Base-by-base conservation (phyloP, 2,888 invertebrate species). In the Thysanoteuthis rhombus region DNA sequence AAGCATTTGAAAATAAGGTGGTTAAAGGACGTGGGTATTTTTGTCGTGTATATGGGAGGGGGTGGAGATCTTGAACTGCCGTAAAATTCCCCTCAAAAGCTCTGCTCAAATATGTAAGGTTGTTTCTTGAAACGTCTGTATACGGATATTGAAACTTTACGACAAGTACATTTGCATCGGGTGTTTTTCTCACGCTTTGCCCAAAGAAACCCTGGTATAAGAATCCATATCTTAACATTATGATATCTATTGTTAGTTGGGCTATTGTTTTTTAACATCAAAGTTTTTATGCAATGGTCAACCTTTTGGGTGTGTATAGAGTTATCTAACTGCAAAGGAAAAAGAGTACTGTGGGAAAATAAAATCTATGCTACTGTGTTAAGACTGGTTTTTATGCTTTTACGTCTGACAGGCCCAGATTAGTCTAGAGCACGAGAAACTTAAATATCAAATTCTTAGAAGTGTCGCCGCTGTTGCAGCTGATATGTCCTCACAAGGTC, bases 381-480 rank as follows among this genome's bases (percentile, higher is more conserved):
- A 75, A 75, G 75, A 75, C 75, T n/a, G 36, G n/a, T 75, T 75
- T n/a, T 75, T 75, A 75, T 36, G n/a, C 25, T 75, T n/a, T 75
- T n/a, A 75, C 36, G n/a, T 75, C 28, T 28, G 6, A 58, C 58
- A 58, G 58, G 28, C 28, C 28, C 58, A 25, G 58, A 28, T 58
- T 28, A 22, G 58, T 58, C 75, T 75, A 75, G 75, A 12, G n/a
- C n/a, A n/a, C 36, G n/a, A 16, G n/a, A 36, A 75, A 75, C 0
- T 75, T 75, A 75, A 75, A 75, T 75, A 75, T 75, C 75, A 75
- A 75, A 75, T 75, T n/a, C 75, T n/a, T 75, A 75, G n/a, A 75
- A 16, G 75, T 75, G 75, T n/a, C 75, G 75, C 75, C n/a, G 12
- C 12, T 4, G 12, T n/a, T 75, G 75, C 75, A 75, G 75, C n/a